phyloP scores from a whole-genome alignment of 2,113 vertebrate genomes.

The Grammomys surdaster region DNA sequence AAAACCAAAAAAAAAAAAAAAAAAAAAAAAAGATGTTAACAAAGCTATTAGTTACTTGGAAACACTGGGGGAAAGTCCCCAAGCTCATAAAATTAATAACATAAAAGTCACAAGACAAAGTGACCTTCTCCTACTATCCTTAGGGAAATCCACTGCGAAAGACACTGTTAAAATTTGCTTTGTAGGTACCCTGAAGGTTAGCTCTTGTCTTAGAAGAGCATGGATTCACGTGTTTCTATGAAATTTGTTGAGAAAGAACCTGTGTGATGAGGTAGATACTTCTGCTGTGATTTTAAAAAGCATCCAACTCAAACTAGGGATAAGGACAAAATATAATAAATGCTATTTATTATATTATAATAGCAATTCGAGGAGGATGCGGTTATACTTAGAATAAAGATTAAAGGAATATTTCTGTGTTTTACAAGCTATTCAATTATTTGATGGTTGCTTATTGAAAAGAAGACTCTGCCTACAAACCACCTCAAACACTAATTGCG shows the following conservation, averaged over 20 bases:
- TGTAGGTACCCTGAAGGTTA: conserved; percentile 30
- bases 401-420: conserved; percentile 77
- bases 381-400: conserved; percentile 77
- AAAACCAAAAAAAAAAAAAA: no score
- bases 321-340: conserved; percentile 64
- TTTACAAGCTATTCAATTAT: conserved; percentile 82
- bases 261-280: conserved; percentile 4
- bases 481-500: conserved; percentile 81
- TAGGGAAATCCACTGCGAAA: conserved; percentile 50
- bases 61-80: background rate
- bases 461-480: conserved; percentile 69
- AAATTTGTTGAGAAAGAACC: conserved; percentile 71
- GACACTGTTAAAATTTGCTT: conserved; percentile 31
- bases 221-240: conserved; percentile 34
- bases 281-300: conserved; percentile 65
- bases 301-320: conserved; percentile 59
- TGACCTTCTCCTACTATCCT: background rate
- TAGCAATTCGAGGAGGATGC: conserved; percentile 70
- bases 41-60: conserved; percentile 37
- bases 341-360: conserved; percentile 66
- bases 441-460: conserved; percentile 79
- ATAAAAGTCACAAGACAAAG: conserved; percentile 20
- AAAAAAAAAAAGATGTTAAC: conserved; percentile 10
- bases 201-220: conserved; percentile 44
- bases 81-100: background rate